phyloP scores from a whole-genome alignment of 2,888 invertebrate species.

The Gisinianus flammeolus region DNA sequence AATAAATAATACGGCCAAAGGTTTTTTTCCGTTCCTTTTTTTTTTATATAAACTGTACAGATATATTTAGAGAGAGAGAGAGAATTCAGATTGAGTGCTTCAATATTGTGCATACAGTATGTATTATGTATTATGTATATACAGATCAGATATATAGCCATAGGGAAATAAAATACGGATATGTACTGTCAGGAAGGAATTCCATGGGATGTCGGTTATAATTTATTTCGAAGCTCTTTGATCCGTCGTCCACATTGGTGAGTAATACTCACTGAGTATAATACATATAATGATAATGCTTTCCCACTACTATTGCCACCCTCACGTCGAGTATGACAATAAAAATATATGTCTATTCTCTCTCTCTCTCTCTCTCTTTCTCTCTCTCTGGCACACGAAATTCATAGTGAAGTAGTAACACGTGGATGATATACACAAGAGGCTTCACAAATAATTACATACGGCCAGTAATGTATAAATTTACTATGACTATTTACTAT shows the following conservation, averaged over 20 bases:
- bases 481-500: neutral
- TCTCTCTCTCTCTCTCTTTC: neutral
- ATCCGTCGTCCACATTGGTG: slow-evolving; percentile 1
- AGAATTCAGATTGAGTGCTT: no score
- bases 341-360: slow-evolving; percentile 1
- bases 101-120: neutral
- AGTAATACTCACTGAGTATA: neutral
- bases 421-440: neutral
- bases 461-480: neutral
- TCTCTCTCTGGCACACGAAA: neutral
- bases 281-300: neutral
- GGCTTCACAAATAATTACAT: neutral
- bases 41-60: neutral
- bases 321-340: slow-evolving; percentile 1
- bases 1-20: neutral
- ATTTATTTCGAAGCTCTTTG: neutral
- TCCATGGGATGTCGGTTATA: slow-evolving; percentile 13
- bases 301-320: slow-evolving; percentile 20
- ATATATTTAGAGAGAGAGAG: no score
- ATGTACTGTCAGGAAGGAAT: no score
- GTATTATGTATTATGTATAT: neutral
- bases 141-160: no score
- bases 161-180: no score
- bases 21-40: neutral
- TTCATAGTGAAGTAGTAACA: slow-evolving; percentile 6